Conservation (phyloP, 35 echinoderm and acorn worm species). For the Ptychodera flava region DNA sequence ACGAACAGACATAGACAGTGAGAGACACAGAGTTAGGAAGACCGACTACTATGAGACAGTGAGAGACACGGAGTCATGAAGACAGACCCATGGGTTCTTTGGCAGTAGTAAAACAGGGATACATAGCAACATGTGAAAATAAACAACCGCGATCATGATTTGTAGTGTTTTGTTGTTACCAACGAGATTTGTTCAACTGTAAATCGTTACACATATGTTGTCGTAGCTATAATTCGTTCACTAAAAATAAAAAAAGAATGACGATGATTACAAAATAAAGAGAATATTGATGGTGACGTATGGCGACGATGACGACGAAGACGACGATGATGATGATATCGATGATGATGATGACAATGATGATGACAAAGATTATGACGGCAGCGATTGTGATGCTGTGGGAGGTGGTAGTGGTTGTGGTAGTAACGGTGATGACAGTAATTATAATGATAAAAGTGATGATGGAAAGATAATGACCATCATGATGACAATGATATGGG, state of each 20-base stretch:
- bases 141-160: too few relatives aligned
- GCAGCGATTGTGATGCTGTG: neutral
- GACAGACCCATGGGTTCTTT: neutral
- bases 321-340: constrained; percentile 4
- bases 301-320: constrained; percentile 3
- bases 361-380: neutral
- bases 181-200: too few relatives aligned
- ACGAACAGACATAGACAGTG: neutral
- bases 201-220: neutral
- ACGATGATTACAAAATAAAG: too few relatives aligned
- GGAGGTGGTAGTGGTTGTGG: neutral
- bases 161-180: too few relatives aligned
- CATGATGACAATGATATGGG: constrained; percentile 2
- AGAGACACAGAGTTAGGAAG: neutral
- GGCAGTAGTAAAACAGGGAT: neutral
- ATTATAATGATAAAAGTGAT: neutral
- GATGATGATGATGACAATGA: constrained; percentile 7
- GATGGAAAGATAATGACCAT: neutral
- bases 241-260: too few relatives aligned
- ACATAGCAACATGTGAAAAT: too few relatives aligned
- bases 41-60: neutral
- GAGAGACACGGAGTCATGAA: neutral
- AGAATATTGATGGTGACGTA: too few relatives aligned
- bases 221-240: neutral
- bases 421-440: constrained; percentile 8